Evolutionary conservation across 2,888 invertebrate genomes (phyloP), one percentile per base, ranked within the genome.

Genomic region (Acleris literana): DNA sequence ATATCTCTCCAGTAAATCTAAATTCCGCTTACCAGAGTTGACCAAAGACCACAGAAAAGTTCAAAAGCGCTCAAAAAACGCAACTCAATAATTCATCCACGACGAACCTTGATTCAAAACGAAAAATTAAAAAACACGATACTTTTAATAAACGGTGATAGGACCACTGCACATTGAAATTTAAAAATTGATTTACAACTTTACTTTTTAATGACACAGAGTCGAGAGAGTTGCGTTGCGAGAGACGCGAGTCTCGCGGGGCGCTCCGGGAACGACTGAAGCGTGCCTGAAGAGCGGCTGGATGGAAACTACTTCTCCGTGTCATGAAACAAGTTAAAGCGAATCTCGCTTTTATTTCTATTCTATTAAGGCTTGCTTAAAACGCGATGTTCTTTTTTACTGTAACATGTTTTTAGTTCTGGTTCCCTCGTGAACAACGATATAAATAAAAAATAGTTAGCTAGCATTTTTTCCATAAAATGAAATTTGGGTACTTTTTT

Each of bases 251-350:
- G 17, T n/a, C 48, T 48, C 17, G 17, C 48, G 17, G 16, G 48
- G 48, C 17, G 48, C 3, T 9, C 17, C 7, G 3, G 48, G 48
- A 48, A 17, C 48, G 17, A 48, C 48, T 48, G 48, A 48, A 48
- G n/a, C 48, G 17, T 17, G 5, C 48, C 17, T 5, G 25, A 25
- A 25, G 33, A 2, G 43, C 33, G 13, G 20, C 48, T 39, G 39
- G 39, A 49, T 4, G 16, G 20, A 55, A 63, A 43, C 49, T 48
- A 48, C 48, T 13, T 1, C 17, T 11, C 55, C 63, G 63, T 39
- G 54, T 20, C 48, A 49, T 55, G 63, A 43, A 63, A 63, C 62
- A 63, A 63, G 55, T 63, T 7, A n/a, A 17, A 46, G n/a, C 1
- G 16, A 57, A 46, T 44, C 3, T 11, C 44, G 9, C 57, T 22